phyloP scores from a whole-genome alignment of 2,113 vertebrate genomes.

The Haplochromis vanheusdeni region DNA sequence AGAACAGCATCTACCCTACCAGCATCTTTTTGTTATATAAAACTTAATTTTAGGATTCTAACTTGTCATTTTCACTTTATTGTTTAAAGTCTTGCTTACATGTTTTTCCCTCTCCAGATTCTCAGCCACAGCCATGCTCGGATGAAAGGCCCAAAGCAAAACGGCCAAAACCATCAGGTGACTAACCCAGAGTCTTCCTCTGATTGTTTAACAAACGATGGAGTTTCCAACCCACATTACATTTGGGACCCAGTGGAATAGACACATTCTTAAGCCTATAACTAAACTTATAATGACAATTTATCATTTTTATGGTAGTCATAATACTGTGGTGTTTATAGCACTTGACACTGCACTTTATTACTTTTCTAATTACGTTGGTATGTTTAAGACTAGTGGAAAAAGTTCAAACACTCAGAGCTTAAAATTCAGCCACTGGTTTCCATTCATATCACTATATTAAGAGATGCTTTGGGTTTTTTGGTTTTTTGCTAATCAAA shows the following conservation, averaged over 20 bases:
- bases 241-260: neutral
- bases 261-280: neutral
- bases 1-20: rapidly evolving
- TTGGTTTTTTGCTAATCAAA: neutral
- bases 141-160: neutral
- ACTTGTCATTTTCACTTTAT: neutral
- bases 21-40: neutral
- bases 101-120: neutral
- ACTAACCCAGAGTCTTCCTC: neutral
- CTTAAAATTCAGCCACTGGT: neutral
- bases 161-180: slow-evolving; percentile 23
- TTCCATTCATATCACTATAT: neutral
- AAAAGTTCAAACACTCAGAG: neutral
- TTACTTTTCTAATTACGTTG: neutral
- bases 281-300: neutral
- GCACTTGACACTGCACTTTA: neutral
- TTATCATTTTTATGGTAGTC: neutral
- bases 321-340: neutral
- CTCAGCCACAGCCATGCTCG: neutral
- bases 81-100: neutral
- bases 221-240: neutral
- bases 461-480: neutral
- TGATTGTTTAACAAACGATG: neutral
- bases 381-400: neutral
- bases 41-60: neutral